These are phyloP conservation scores for Maniola hyperantus DNA, from an alignment of 2,888 invertebrate species.

Conservation along the genomic window DNA sequence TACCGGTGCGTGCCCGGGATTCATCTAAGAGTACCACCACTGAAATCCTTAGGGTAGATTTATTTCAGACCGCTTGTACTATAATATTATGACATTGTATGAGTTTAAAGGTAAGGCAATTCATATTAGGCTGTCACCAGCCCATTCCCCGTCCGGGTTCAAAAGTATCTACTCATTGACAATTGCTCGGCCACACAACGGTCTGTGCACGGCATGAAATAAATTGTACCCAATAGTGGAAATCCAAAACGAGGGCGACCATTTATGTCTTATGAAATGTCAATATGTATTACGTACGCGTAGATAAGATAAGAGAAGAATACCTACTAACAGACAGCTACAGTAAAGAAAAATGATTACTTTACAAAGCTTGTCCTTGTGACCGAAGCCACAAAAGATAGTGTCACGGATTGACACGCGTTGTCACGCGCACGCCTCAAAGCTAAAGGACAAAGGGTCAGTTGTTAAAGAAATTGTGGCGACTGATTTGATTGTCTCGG, in stretches of 20 bases:
- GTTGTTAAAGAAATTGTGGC: slow-evolving; percentile 62
- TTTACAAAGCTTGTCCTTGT: slow-evolving; percentile 37
- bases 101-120: not conserved
- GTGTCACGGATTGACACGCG: slow-evolving; percentile 45
- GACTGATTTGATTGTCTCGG: slow-evolving; percentile 70
- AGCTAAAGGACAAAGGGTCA: slow-evolving; percentile 52
- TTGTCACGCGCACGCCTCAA: slow-evolving; percentile 40
- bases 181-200: too few relatives aligned
- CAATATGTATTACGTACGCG: slow-evolving; percentile 4
- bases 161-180: too few relatives aligned
- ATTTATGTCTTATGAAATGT: slow-evolving; percentile 1
- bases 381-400: slow-evolving; percentile 37
- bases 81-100: not conserved
- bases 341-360: slow-evolving; percentile 32
- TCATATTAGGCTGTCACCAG: too few relatives aligned
- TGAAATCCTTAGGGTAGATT: too few relatives aligned
- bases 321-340: slow-evolving; percentile 21
- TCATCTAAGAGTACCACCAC: too few relatives aligned
- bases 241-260: not conserved
- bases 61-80: too few relatives aligned
- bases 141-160: too few relatives aligned
- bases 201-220: not conserved
- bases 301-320: slow-evolving; percentile 8
- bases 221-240: not conserved
- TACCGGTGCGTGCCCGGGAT: too few relatives aligned